phyloP scores from a whole-genome alignment of 2,888 invertebrate species.

The Conomelus anceps region DNA sequence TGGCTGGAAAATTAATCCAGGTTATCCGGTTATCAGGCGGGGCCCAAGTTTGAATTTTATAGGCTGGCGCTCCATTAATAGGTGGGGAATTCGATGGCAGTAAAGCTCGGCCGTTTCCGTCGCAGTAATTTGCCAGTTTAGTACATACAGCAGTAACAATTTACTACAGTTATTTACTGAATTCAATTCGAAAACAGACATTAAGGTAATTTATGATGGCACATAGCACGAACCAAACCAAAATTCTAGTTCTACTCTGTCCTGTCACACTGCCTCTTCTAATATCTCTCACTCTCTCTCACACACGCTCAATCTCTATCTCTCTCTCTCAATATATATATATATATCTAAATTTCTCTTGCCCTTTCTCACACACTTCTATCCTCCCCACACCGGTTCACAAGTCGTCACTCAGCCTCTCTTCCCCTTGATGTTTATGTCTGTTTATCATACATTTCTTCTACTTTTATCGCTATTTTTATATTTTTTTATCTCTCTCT shows the following conservation, averaged over 20 bases:
- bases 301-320: not conserved
- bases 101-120: not conserved
- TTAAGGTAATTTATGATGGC: not conserved
- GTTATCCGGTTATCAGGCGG: not conserved
- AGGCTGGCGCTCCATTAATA: not conserved
- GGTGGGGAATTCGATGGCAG: not conserved
- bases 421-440: too few species aligned
- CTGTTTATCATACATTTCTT: too few species aligned
- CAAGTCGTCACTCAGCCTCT: not conserved
- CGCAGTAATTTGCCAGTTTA: not conserved
- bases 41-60: not conserved
- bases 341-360: not conserved
- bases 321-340: not conserved
- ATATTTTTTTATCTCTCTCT: too few species aligned
- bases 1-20: not conserved
- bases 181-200: not conserved
- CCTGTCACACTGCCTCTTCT: not conserved
- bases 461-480: too few species aligned
- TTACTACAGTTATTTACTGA: not conserved
- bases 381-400: too few species aligned
- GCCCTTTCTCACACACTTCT: too few species aligned
- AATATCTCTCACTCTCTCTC: not conserved
- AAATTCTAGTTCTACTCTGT: not conserved
- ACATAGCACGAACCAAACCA: not conserved
- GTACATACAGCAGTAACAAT: not conserved